These are phyloP conservation scores for Margarornis squamiger DNA, from an alignment of 2,797 vertebrate species.

Conservation along the genomic window DNA sequence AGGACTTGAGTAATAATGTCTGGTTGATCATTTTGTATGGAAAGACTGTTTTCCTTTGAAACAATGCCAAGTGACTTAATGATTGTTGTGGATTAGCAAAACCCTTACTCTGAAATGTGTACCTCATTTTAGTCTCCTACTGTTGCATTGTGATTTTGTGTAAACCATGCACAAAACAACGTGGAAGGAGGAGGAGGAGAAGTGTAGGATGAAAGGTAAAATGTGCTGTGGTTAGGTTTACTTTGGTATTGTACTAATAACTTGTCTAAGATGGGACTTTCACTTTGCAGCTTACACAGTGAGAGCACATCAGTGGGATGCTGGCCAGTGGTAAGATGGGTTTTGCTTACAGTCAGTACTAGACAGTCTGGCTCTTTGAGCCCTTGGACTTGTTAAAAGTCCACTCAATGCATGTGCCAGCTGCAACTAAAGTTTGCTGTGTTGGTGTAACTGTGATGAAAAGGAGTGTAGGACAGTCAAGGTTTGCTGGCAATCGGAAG, in stretches of 20 bases:
- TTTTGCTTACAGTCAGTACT: background rate
- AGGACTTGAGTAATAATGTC: background rate
- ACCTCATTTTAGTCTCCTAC: background rate
- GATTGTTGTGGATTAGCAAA: background rate
- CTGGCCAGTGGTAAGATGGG: background rate
- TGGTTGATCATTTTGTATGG: background rate
- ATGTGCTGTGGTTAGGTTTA: background rate
- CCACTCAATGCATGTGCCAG: background rate
- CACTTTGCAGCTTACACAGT: background rate
- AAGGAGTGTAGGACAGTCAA: background rate
- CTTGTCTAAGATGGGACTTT: background rate
- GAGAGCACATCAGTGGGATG: background rate
- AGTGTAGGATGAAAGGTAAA: background rate
- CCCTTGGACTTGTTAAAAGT: background rate
- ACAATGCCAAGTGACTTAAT: background rate
- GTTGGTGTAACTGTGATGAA: background rate
- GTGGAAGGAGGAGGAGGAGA: background rate
- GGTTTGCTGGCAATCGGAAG: background rate
- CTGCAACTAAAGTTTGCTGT: background rate
- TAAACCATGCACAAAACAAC: background rate
- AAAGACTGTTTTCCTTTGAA: background rate
- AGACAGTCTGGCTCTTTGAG: background rate
- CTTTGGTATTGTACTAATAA: background rate
- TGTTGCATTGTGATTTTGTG: background rate
- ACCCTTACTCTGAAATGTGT: background rate